Evolutionary conservation across 2,113 vertebrate species (phyloP).

Genomic region (Pandion haliaetus): DNA sequence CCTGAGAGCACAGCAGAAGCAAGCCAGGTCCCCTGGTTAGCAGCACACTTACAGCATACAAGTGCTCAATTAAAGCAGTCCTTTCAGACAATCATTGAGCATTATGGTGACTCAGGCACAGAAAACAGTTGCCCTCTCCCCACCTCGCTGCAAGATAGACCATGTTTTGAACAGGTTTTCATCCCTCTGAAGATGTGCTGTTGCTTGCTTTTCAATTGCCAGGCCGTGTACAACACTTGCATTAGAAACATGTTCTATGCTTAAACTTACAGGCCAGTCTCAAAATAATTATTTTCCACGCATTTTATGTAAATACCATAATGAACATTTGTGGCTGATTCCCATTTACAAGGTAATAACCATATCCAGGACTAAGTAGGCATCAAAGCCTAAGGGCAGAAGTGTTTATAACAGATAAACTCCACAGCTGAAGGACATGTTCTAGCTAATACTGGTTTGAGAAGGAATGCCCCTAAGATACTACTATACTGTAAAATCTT

Average conservation of each 20-base stretch:
- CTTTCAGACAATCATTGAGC: conserved; percentile 70
- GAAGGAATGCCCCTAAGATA: conserved; percentile 43
- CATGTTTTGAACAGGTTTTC: conserved; percentile 16
- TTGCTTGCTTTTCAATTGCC: conserved; percentile 7
- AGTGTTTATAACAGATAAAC: conserved; percentile 67
- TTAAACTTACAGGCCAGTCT: background rate
- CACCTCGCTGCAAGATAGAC: background rate
- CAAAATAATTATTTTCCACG: background rate
- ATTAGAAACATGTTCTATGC: background rate
- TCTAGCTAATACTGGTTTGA: conserved; percentile 33
- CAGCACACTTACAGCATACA: conserved; percentile 53
- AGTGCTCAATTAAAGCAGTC: conserved; percentile 67
- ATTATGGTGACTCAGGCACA: conserved; percentile 31
- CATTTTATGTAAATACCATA: conserved; percentile 41
- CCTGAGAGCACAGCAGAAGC: conserved; percentile 44
- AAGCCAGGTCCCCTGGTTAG: conserved; percentile 45
- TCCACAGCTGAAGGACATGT: conserved; percentile 19
- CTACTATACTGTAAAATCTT: background rate
- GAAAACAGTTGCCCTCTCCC: background rate
- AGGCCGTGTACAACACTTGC: background rate
- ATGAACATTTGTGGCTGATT: background rate
- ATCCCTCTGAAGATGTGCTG: background rate
- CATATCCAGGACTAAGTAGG: conserved; percentile 33
- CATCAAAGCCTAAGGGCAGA: conserved; percentile 49
- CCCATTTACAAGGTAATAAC: conserved; percentile 54